These are phyloP conservation scores for Nemotelus nigrinus DNA, from an alignment of 2,888 invertebrate genomes.

Conservation along the genomic window DNA sequence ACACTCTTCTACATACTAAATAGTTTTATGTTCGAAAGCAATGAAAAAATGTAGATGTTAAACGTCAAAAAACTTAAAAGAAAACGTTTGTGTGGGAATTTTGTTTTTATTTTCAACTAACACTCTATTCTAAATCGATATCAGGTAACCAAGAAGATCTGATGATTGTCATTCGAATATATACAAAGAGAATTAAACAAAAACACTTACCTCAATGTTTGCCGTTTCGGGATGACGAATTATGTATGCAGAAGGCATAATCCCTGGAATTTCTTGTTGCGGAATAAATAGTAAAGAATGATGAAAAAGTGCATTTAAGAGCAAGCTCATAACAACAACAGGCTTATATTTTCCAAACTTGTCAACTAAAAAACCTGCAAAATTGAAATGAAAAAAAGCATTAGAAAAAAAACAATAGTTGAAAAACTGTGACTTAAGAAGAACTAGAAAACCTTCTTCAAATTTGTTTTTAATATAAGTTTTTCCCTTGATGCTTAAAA, in stretches of 20 bases:
- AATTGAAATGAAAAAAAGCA: conserved; percentile 7
- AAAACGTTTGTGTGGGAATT: too few species aligned
- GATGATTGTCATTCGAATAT: too few species aligned
- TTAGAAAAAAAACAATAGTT: not conserved
- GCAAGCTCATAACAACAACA: conserved; percentile 80
- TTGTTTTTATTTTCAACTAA: too few species aligned
- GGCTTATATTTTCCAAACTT: conserved; percentile 88
- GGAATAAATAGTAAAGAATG: conserved; percentile 82
- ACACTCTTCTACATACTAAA: too few species aligned
- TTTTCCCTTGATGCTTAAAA: not conserved
- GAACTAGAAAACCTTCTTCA: not conserved
- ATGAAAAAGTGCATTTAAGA: conserved; percentile 82
- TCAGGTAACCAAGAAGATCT: too few species aligned
- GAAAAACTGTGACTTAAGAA: not conserved
- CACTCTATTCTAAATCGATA: too few species aligned
- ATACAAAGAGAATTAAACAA: too few species aligned
- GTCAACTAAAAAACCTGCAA: conserved; percentile 83
- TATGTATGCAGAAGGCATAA: conserved; percentile 79
- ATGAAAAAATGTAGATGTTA: too few species aligned
- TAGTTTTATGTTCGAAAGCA: too few species aligned
- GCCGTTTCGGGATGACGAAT: conserved; percentile 78
- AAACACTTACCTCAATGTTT: conserved; percentile 72
- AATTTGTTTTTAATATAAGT: not conserved
- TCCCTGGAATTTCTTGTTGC: conserved; percentile 80
- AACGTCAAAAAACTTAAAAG: too few species aligned